Base-by-base conservation (phyloP, 1,140 invertebrate genomes). In the Mercenaria mercenaria region DNA sequence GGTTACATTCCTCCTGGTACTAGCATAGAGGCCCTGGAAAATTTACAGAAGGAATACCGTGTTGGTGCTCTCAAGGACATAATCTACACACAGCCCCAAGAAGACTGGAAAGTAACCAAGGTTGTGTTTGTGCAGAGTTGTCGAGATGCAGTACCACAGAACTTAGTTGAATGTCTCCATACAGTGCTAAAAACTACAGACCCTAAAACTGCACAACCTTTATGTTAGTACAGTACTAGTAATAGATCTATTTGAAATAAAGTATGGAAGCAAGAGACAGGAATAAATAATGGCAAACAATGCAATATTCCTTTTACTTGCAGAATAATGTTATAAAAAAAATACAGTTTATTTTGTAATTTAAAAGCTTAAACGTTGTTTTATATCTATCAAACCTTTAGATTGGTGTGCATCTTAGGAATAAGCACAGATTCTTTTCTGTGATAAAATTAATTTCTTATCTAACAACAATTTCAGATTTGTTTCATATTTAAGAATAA, bases 91-190 rank as follows among this genome's bases (percentile, higher is more conserved):
- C n/a, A 81, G 13, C 20, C 32, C 18, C 37, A 64, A 18, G 34
- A 34, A 50, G 41, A 47, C 0, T 69, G 64, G 59, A 84, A 84
- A 29, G 81, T 72, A 29, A 64, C 56, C 13, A 84, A 84, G 64
- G 64, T 84, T 43, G 81, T 84, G 59, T 84, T 84, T 72, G 81
- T 84, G 3, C 56, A 61, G 18, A 41, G 81, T 29, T 43, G 61
- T 32, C 59, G 37, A 15, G 56, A 84, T 23, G 39, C 39, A 18
- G 26, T 84, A 15, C 81, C 81, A 13, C 1, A 26, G 0, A 67
- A 84, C 6, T 23, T 84, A 39, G 32, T 84, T 1, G 64, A 84
- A 72, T 84, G 81, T 69, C 81, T 84, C 20, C 59, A 84, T 39
- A 34, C 59, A 29, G 61, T 84, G 10, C 26, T 84, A 18, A 67